Base-by-base conservation (phyloP, 92 coral and sea anemone species). In the Palythoa caribaeorum region DNA sequence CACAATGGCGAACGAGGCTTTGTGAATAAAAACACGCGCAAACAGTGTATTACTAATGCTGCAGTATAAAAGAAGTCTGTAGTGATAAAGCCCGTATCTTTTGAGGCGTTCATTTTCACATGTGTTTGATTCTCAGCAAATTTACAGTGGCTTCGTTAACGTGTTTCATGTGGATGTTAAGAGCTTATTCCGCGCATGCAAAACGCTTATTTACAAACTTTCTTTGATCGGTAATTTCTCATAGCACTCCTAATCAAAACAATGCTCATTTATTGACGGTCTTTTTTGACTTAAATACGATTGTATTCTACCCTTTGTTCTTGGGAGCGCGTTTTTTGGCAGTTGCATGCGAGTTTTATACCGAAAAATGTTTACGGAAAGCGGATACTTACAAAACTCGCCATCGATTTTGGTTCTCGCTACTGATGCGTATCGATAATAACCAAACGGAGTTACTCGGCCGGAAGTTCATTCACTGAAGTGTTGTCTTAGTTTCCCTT, bases 401-500 rank as follows among this genome's bases (percentile, higher is more conserved):
- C 57, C 84, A 78, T 35, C 28, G 50, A 57, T 55, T 57, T 28
- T 3, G 63, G 88, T 90, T 91, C 85, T 75, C 86, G 77, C 83
- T 92, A 90, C 19, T 89, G 94, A 93, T 74, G 83, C 92, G 96
- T 88, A 86, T 73, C 83, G 71, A 85, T 73, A 93, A 90, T 87
- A 81, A 90, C 88, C 83, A 86, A 39, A 89, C 79, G 90, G 8
- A 79, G 78, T 92, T 87, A 88, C 62, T 60, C 65, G 77, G 90
- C 96, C 96, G 98, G 98, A 95, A 95, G 88, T 91, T 87, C 76
- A 89, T 95, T 91, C 94, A 93, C 90, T 80, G 71, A 73, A 90
- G 83, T 92, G 92, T 90, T 94, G 79, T 92, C 84, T 95, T 86
- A 87, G 95, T 86, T 91, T 86, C 87, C 88, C 94, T 52, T 91